Base-by-base conservation (phyloP, 2,888 invertebrate species). In the Acrobasis repandana region DNA sequence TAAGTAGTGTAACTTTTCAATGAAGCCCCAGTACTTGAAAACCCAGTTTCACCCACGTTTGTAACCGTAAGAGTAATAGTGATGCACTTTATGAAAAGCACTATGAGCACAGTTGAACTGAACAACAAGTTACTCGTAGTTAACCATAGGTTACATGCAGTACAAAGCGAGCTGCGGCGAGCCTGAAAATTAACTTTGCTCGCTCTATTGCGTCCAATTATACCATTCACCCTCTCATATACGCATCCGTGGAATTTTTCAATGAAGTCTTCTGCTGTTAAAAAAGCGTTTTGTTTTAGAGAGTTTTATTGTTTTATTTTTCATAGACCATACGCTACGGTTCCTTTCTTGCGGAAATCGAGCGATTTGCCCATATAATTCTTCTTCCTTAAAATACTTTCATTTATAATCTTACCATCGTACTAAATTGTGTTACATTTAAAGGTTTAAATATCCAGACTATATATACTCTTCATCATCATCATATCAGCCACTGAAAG, bases 131-230 rank as follows among this genome's bases (percentile, higher is more conserved):
- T 2, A 34, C 34, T 34, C 9, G 9, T 6, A 38, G 14, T 38
- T 38, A 38, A 38, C 38, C 73, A 68, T 80, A 82, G 82, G 83
- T 81, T 83, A 43, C 11, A 43, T 43, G 43, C 43, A 43, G 54
- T 85, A 88, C 88, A 89, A 89, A 90, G 90, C 87, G 85, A 84
- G 73, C 85, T 85, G 88, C 87, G 85, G 86, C 82, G 85, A 88
- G 83, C 86, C 86, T 85, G 88, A 89, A 90, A 90, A 91, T 90
- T 87, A 89, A 88, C 87, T 88, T 86, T 84, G 79, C 76, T 73
- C 85, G 88, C 85, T 88, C 87, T 86, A 88, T 88, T 90, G 89
- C 89, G 83, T 86, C 80, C n/a, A 43, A 43, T 43, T 38, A 43
- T 43, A 43, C 43, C 14, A n/a, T 43, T 38, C 3, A 11, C 43